Percentiles rank a stretch among this genome's conserved stretches.
phyloP scores from a whole-genome alignment of 2,888 invertebrate species.

The Diarsia rubi region DNA sequence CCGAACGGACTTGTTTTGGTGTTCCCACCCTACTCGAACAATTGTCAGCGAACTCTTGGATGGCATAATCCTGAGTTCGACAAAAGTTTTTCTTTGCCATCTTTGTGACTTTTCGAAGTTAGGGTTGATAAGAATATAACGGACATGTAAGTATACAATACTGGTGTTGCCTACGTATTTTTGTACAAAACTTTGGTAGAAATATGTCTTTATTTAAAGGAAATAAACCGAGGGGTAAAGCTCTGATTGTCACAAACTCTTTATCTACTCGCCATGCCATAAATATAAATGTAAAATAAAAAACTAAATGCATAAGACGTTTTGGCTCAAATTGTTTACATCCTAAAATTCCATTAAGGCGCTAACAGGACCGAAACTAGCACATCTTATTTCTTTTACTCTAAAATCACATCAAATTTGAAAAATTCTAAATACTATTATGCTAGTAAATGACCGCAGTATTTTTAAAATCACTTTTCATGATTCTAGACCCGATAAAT shows the following conservation, averaged over 20 bases:
- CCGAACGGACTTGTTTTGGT: conserved; percentile 64
- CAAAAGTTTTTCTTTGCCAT: conserved; percentile 55
- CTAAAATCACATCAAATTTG: too few species aligned
- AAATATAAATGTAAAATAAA: too few species aligned
- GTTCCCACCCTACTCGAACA: conserved; percentile 48
- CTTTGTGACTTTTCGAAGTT: conserved; percentile 43
- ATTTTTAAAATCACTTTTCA: too few species aligned
- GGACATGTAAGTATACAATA: conserved; percentile 25
- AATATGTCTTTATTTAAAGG: not conserved
- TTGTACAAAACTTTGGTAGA: conserved; percentile 10
- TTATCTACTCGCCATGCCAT: too few species aligned
- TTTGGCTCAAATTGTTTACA: too few species aligned
- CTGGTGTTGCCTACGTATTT: conserved; percentile 3
- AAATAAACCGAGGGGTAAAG: not conserved
- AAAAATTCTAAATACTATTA: too few species aligned
- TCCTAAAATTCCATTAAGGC: too few species aligned
- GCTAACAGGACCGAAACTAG: too few species aligned
- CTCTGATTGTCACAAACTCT: not conserved
- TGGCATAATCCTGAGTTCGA: conserved; percentile 39
- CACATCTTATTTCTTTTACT: too few species aligned
- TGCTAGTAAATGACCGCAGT: too few species aligned
- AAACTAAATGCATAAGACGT: too few species aligned
- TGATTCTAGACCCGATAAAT: too few species aligned
- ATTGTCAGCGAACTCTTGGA: conserved; percentile 55
- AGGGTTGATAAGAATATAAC: conserved; percentile 49